Evolutionary conservation across 2,797 vertebrate species (phyloP).

Genomic region (Pseudochaenichthys georgianus): DNA sequence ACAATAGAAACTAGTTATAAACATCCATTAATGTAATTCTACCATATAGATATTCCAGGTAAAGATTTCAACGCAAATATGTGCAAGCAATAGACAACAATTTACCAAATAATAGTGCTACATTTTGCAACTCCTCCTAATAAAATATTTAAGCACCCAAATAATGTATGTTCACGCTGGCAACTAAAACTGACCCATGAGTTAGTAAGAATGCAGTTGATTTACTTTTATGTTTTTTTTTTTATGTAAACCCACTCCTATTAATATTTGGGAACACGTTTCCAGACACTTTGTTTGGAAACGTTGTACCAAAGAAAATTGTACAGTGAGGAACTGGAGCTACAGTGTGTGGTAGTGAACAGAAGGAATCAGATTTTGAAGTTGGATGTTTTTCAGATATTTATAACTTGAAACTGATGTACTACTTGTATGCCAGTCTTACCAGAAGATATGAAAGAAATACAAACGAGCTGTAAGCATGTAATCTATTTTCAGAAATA

Average conservation of each 20-base stretch:
- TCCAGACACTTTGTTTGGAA: background rate
- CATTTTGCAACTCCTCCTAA: background rate
- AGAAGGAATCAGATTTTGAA: slow-evolving; percentile 16
- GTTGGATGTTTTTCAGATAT: slow-evolving; percentile 6
- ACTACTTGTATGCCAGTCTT: background rate
- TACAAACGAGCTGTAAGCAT: background rate
- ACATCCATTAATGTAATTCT: background rate
- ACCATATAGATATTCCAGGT: background rate
- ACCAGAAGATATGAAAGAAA: background rate
- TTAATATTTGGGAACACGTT: background rate
- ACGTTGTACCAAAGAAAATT: too few relatives aligned
- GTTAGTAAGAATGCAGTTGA: background rate
- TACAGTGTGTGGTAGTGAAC: slow-evolving; percentile 19
- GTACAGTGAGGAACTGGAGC: background rate
- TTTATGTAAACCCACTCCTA: background rate
- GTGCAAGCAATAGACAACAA: background rate
- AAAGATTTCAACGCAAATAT: background rate
- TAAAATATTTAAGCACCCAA: background rate
- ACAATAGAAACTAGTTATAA: slow-evolving; percentile 1
- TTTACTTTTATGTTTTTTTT: background rate
- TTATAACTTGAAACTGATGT: slow-evolving; percentile 8
- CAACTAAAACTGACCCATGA: background rate
- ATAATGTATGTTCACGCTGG: background rate
- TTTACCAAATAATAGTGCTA: background rate
- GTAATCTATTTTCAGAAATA: background rate